Percentiles rank a stretch among this genome's conserved stretches.
phyloP scores from a whole-genome alignment of 92 coral and sea anemone species.

The Epizoanthus fatuus region DNA sequence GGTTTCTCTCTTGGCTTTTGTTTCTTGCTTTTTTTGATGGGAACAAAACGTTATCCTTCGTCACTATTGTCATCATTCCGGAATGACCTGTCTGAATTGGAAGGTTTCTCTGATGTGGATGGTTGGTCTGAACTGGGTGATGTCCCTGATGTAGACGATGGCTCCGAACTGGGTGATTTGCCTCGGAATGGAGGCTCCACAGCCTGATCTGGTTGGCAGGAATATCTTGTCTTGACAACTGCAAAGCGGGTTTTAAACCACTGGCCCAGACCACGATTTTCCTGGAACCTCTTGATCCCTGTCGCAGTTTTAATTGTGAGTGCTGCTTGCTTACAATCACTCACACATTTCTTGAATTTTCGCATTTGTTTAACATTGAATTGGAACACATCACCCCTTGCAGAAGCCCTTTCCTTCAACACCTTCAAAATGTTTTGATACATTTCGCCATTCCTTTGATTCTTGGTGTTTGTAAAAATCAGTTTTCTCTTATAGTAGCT shows the following conservation, averaged over 20 bases:
- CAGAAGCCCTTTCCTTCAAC: constrained; percentile 36
- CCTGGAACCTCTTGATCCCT: constrained; percentile 56
- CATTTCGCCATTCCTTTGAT: constrained; percentile 57
- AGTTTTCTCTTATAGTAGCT: constrained; percentile 61
- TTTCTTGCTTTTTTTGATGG: constrained; percentile 18
- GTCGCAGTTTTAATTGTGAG: constrained; percentile 51
- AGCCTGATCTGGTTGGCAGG: constrained; percentile 58
- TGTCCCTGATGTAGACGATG: background rate
- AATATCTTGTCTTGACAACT: constrained; percentile 39
- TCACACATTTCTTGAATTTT: constrained; percentile 61
- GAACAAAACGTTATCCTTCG: constrained; percentile 29
- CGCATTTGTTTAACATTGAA: constrained; percentile 47
- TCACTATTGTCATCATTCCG: constrained; percentile 20
- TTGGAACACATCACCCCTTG: constrained; percentile 34
- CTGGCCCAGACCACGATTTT: constrained; percentile 34
- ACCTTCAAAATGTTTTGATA: constrained; percentile 38
- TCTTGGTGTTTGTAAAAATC: constrained; percentile 63
- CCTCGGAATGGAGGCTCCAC: constrained; percentile 40
- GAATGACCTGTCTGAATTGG: constrained; percentile 9
- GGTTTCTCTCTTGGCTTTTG: constrained; percentile 27
- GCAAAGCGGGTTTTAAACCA: constrained; percentile 47
- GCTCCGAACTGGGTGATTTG: background rate
- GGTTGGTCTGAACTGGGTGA: constrained; percentile 6
- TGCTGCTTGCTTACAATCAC: constrained; percentile 61
- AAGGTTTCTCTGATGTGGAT: background rate